Conservation (phyloP, 2,113 vertebrate species). For the Tylochromis polylepis region DNA sequence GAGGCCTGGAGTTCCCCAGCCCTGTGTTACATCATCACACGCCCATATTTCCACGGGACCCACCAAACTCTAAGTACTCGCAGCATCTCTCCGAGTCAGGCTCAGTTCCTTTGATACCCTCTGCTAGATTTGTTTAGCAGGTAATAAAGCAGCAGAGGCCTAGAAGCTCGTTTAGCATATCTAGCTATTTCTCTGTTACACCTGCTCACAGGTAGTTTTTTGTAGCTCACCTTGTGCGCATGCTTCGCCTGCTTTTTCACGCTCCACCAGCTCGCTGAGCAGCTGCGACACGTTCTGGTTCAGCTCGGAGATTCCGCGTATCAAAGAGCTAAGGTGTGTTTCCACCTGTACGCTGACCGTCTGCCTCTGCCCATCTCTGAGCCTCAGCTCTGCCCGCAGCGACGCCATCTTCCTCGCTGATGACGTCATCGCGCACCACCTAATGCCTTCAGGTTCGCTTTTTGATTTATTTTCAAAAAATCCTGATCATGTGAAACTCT, state of each 20-base stretch:
- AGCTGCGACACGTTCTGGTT: conserved; percentile 36
- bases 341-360: conserved; percentile 38
- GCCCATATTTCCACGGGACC: too few species aligned
- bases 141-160: neutral
- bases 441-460: neutral
- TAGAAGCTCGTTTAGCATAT: neutral
- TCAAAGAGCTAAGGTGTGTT: conserved; percentile 44
- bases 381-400: conserved; percentile 43
- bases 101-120: neutral
- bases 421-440: neutral
- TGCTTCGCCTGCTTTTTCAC: conserved; percentile 26
- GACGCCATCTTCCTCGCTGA: conserved; percentile 32
- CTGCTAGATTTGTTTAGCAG: neutral
- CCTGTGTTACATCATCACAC: too few species aligned
- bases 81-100: too few species aligned
- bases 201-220: neutral
- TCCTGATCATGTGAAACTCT: neutral
- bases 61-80: too few species aligned
- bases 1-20: too few species aligned
- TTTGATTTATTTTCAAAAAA: neutral
- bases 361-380: conserved; percentile 41
- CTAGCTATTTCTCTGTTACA: neutral
- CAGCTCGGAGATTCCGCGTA: conserved; percentile 21
- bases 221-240: conserved; percentile 9
- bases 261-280: conserved; percentile 60